phyloP scores from a whole-genome alignment of 2,113 vertebrate genomes.

The Castor canadensis region DNA sequence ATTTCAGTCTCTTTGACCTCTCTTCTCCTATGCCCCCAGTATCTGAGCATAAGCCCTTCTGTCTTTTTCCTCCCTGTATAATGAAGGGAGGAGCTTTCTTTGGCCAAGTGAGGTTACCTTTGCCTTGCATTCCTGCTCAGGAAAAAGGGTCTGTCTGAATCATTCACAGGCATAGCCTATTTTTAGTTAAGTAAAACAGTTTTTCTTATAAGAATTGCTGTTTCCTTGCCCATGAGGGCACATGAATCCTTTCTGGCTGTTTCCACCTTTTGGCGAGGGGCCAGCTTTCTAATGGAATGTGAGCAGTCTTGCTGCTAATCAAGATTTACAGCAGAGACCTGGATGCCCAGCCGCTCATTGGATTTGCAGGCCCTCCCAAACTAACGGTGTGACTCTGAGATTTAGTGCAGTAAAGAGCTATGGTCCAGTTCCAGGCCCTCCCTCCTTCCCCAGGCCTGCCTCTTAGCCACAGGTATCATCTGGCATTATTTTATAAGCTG shows the following conservation, averaged over 20 bases:
- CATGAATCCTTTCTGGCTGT: constrained; percentile 14
- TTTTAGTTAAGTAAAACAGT: constrained; percentile 19
- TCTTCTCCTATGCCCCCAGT: neutral
- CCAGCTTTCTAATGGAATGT: constrained; percentile 49
- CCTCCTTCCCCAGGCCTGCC: neutral
- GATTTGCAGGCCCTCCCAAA: constrained; percentile 18
- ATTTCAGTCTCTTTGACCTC: neutral
- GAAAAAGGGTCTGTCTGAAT: neutral
- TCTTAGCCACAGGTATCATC: neutral
- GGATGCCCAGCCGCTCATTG: neutral
- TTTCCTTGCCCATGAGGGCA: neutral
- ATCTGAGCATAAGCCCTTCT: neutral
- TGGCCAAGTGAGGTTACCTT: neutral
- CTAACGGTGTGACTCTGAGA: neutral
- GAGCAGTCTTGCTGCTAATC: neutral
- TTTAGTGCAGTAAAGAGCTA: neutral
- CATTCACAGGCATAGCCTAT: neutral
- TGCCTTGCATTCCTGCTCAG: neutral
- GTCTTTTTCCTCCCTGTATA: too few relatives aligned
- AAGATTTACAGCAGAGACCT: constrained; percentile 15
- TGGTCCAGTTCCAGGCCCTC: neutral
- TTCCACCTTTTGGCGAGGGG: constrained; percentile 39
- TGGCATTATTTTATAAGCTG: constrained; percentile 43
- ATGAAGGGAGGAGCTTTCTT: neutral
- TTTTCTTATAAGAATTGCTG: constrained; percentile 22